phyloP scores from a whole-genome alignment of 2,888 invertebrate genomes.

The Chaitophorus viminalis region DNA sequence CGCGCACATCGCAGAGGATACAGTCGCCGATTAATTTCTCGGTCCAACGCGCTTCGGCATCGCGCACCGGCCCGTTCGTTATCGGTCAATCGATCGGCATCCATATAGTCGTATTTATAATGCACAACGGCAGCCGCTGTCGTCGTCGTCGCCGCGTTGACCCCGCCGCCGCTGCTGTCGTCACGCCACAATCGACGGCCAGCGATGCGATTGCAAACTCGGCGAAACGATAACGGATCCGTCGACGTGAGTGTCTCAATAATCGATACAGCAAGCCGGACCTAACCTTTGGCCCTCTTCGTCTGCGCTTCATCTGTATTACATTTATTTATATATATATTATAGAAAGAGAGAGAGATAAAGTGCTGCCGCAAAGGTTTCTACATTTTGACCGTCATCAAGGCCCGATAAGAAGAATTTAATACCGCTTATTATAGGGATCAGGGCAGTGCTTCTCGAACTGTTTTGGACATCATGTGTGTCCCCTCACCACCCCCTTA shows the following conservation, averaged over 20 bases:
- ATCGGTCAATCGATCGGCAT: slow-evolving; percentile 46
- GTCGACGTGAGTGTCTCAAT: slow-evolving; percentile 31
- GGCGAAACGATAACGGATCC: neutral
- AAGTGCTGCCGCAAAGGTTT: no score
- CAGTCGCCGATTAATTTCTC: slow-evolving; percentile 48
- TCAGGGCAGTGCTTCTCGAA: no score
- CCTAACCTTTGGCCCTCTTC: no score
- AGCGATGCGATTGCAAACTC: neutral
- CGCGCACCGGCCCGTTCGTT: neutral
- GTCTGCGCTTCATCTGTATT: no score
- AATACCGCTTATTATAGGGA: no score
- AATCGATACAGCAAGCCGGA: neutral
- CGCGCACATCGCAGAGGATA: neutral
- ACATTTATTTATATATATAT: no score
- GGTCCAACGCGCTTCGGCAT: slow-evolving; percentile 30
- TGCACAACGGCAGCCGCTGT: neutral
- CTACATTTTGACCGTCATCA: no score
- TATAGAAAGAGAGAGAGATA: no score
- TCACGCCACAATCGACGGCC: neutral
- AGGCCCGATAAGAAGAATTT: no score
- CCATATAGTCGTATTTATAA: no score
- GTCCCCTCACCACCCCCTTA: no score
- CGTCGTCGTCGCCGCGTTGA: neutral
- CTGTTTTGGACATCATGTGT: no score
- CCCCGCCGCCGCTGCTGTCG: slow-evolving; percentile 8